Conservation (phyloP, 2,113 vertebrate species). For the Halcyon malimbica region DNA sequence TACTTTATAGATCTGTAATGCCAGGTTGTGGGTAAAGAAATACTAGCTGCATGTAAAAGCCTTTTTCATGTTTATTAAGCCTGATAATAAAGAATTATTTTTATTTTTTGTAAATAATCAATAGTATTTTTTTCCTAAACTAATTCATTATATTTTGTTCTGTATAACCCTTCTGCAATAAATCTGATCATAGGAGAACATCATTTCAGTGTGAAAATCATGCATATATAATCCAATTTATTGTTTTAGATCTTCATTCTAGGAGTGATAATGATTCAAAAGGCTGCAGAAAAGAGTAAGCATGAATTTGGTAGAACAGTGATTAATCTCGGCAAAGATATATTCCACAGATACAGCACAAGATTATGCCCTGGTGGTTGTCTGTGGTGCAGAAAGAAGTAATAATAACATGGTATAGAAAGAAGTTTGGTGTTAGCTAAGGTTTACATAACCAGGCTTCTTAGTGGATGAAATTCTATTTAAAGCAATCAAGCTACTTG, state of each 20-base stretch:
- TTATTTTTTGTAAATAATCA: neutral
- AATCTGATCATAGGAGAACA: neutral
- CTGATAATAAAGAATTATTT: neutral
- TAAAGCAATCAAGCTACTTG: neutral
- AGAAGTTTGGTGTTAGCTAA: neutral
- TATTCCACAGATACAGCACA: neutral
- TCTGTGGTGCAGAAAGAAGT: neutral
- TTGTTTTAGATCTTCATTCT: neutral
- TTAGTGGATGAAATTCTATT: neutral
- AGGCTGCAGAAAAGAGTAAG: neutral
- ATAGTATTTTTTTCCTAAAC: neutral
- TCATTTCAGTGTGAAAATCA: neutral
- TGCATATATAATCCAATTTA: neutral
- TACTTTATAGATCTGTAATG: neutral
- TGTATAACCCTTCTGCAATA: neutral
- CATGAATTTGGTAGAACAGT: neutral
- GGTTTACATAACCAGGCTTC: neutral
- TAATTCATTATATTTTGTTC: neutral
- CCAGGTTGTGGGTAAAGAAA: neutral
- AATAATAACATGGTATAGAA: neutral
- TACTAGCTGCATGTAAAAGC: neutral
- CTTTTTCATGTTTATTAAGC: neutral
- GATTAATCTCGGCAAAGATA: neutral
- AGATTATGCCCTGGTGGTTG: neutral
- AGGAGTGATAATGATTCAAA: neutral